Conservation (phyloP, 2,797 vertebrate genomes). For the Dendrocincla tyrannina region DNA sequence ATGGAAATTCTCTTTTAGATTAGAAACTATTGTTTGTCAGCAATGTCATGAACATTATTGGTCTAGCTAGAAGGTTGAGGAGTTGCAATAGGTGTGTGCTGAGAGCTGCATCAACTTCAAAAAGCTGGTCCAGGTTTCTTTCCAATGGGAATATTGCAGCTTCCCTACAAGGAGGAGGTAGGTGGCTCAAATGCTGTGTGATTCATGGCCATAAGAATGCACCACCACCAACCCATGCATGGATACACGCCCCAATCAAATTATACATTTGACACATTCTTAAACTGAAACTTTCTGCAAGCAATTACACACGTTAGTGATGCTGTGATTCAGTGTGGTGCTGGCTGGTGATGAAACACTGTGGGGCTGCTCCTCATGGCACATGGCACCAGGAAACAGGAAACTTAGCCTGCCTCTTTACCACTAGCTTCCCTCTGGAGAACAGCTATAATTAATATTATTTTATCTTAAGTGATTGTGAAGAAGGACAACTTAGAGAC, state of each 20-base stretch:
- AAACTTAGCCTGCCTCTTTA: neutral
- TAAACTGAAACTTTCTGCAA: constrained; percentile 44
- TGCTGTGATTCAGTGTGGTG: constrained; percentile 41
- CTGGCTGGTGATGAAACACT: neutral
- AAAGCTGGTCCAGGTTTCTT: neutral
- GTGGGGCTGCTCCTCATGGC: neutral
- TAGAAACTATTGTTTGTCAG: neutral
- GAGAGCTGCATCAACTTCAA: neutral
- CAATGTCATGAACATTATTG: neutral
- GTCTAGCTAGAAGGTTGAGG: neutral
- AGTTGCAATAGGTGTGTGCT: neutral
- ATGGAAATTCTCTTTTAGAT: neutral
- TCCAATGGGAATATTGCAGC: neutral
- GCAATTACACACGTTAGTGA: neutral
- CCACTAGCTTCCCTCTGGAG: neutral
- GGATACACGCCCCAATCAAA: constrained; percentile 32
- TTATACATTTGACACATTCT: constrained; percentile 48
- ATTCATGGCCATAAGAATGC: constrained; percentile 5
- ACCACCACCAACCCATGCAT: neutral
- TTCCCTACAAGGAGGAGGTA: neutral
- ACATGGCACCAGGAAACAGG: neutral
- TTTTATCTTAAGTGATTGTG: neutral
- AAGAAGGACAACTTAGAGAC: neutral
- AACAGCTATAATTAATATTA: neutral
- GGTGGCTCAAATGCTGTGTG: neutral